Conservation (phyloP, 2,888 invertebrate species). For the Criorhina ranunculi region DNA sequence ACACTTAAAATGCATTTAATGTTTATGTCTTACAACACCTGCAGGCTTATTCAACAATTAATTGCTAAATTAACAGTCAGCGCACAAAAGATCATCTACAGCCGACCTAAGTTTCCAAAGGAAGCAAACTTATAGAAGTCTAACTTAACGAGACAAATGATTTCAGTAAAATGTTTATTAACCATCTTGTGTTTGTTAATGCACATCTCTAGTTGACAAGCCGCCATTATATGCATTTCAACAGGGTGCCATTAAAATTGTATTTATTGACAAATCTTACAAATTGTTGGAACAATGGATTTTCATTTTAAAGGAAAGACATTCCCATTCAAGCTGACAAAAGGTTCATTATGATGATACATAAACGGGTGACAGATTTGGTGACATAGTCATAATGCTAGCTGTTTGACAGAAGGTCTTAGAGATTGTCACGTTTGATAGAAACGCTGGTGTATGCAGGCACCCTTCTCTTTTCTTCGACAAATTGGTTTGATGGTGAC, state of each 20-base stretch:
- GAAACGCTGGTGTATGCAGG: too few species aligned
- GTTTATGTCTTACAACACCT: background rate
- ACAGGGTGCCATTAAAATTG: constrained; percentile 11
- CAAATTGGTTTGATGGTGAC: too few species aligned
- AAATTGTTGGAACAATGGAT: constrained; percentile 1
- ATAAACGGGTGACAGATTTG: constrained; percentile 10
- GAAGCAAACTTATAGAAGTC: background rate
- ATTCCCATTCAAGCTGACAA: constrained; percentile 5
- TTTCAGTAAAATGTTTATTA: constrained; percentile 9
- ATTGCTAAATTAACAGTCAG: constrained; percentile 5
- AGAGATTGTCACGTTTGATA: constrained; percentile 41
- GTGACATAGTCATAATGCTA: constrained; percentile 27
- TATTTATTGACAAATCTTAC: constrained; percentile 12
- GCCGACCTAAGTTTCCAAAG: constrained; percentile 15
- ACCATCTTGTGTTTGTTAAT: background rate
- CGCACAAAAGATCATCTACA: constrained; percentile 11
- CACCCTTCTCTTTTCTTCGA: too few species aligned
- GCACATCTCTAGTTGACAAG: background rate
- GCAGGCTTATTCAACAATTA: constrained; percentile 3
- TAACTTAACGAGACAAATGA: constrained; percentile 15
- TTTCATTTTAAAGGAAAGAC: constrained; percentile 15
- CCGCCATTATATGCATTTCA: background rate
- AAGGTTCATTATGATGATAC: background rate
- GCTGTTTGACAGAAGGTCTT: constrained; percentile 44
- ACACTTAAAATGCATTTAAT: constrained; percentile 1